Evolutionary conservation across 2,113 vertebrate genomes (phyloP).

Genomic region (Takifugu bimaculatus): DNA sequence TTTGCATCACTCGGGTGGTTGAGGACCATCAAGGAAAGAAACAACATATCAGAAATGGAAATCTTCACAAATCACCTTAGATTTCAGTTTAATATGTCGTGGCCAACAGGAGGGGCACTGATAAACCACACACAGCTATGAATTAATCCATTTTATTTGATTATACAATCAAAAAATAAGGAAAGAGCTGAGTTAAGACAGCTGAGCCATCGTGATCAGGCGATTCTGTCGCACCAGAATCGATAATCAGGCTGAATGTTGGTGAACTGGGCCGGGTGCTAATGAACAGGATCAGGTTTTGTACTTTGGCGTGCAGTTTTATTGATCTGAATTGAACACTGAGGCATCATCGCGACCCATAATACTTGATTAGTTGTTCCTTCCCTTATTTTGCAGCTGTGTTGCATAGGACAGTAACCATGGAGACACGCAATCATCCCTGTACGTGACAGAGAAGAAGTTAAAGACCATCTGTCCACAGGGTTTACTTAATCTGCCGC

Average conservation of each 20-base stretch:
- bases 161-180: constrained; percentile 49
- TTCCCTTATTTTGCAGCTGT: background rate
- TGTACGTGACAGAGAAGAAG: too few species aligned
- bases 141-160: constrained; percentile 61
- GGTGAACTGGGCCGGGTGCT: constrained; percentile 4
- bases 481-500: too few species aligned
- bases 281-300: constrained; percentile 18
- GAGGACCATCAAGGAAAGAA: background rate
- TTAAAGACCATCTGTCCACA: too few species aligned
- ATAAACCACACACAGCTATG: constrained; percentile 8
- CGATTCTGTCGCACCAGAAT: constrained; percentile 10
- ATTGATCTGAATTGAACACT: constrained; percentile 18
- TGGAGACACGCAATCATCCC: constrained; percentile 1
- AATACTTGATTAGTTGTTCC: constrained; percentile 10
- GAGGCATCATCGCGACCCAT: background rate
- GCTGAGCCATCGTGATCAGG: constrained; percentile 10
- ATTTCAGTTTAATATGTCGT: too few species aligned
- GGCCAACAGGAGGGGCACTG: too few species aligned
- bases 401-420: constrained; percentile 37
- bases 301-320: constrained; percentile 15
- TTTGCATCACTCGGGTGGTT: background rate
- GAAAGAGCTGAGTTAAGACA: constrained; percentile 35
- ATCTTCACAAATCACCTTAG: too few species aligned
- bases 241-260: constrained; percentile 18
- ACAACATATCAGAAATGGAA: too few species aligned